Evolutionary conservation across 2,113 vertebrate species (phyloP).

Genomic region (Aspiorhynchus laticeps): DNA sequence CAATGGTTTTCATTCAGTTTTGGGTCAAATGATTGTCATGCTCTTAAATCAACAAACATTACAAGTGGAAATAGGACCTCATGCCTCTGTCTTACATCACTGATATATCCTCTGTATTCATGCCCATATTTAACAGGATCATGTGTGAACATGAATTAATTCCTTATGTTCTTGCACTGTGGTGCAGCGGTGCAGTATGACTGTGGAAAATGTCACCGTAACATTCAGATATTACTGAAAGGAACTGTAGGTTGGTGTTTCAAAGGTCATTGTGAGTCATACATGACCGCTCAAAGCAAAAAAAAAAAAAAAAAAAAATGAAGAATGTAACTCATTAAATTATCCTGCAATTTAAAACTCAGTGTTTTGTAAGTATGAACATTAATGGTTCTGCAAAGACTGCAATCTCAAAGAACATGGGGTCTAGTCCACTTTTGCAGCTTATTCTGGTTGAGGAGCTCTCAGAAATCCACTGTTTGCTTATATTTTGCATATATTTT

Average conservation of each 20-base stretch:
- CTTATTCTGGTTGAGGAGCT: neutral
- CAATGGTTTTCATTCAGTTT: neutral
- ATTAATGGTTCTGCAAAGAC: neutral
- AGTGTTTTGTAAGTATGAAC: neutral
- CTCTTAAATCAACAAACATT: neutral
- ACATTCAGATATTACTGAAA: neutral
- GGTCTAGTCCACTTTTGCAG: neutral
- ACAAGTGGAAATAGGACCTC: neutral
- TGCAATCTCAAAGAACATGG: neutral
- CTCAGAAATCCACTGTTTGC: neutral
- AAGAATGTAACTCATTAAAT: neutral
- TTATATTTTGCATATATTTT: neutral
- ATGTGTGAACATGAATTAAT: conserved; percentile 4
- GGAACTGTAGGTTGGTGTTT: neutral
- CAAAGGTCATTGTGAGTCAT: neutral
- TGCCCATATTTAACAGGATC: neutral
- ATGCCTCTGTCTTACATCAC: neutral
- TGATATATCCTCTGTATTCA: neutral
- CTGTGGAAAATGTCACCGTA: neutral
- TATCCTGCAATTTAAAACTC: neutral
- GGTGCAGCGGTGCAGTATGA: neutral
- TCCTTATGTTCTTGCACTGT: neutral
- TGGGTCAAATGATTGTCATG: neutral
- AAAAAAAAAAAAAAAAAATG: neutral
- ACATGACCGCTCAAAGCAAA: neutral